Percentiles rank a stretch among this genome's conserved stretches.
Conservation (phyloP, 2,113 vertebrate species). For the Nycticorax nycticorax region DNA sequence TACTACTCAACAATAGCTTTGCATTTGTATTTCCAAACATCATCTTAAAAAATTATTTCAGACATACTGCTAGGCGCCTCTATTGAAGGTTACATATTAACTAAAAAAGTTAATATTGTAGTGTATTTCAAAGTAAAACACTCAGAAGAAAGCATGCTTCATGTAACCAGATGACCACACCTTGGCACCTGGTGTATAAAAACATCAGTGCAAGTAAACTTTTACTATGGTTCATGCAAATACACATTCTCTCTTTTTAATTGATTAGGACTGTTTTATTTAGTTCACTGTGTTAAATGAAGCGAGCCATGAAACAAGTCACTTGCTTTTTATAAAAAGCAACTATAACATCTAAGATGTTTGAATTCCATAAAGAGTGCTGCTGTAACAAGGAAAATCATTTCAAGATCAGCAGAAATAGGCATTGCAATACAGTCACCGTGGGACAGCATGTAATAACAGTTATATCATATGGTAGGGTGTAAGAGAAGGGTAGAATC, state of each 20-base stretch:
- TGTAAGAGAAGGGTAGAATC: neutral
- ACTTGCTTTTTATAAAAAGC: conserved; percentile 3
- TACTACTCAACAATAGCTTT: neutral
- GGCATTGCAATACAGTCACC: neutral
- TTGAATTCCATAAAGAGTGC: neutral
- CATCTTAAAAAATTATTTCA: neutral
- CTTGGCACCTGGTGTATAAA: conserved; percentile 18
- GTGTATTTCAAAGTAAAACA: conserved; percentile 56
- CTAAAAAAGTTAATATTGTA: conserved; percentile 58
- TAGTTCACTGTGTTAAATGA: conserved; percentile 13
- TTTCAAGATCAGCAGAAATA: neutral
- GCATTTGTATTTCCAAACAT: neutral
- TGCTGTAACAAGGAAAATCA: neutral
- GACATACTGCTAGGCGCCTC: conserved; percentile 27
- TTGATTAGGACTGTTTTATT: neutral
- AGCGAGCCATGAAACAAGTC: neutral
- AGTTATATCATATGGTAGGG: neutral
- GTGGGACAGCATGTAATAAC: neutral
- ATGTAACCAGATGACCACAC: conserved; percentile 38
- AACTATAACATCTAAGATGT: neutral
- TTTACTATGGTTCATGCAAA: conserved; percentile 38
- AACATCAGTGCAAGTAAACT: conserved; percentile 29
- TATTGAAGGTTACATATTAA: conserved; percentile 76
- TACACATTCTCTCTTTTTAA: neutral
- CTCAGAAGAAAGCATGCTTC: conserved; percentile 56